Percentiles rank a stretch among this genome's conserved stretches.
phyloP scores from a whole-genome alignment of 2,113 vertebrate species.

The Kobus ellipsiprymnus region DNA sequence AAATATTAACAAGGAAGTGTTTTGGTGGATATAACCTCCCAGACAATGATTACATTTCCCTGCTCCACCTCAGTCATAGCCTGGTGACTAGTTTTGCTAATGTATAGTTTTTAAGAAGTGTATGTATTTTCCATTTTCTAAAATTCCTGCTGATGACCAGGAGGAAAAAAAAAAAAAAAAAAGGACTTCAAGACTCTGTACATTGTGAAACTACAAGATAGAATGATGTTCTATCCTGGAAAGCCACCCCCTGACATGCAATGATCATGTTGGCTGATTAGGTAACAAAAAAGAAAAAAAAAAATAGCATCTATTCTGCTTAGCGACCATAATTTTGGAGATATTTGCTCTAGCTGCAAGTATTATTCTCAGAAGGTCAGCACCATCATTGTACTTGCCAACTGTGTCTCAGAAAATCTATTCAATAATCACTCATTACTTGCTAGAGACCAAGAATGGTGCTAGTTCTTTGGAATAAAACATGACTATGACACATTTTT shows the following conservation, averaged over 20 bases:
- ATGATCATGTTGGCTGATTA: background rate
- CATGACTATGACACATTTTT: background rate
- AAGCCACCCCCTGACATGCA: background rate
- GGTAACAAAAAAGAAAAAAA: background rate
- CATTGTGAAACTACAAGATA: background rate
- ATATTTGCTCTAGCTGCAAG: background rate
- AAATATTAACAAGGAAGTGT: background rate
- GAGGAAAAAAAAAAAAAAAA: background rate
- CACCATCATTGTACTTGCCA: background rate
- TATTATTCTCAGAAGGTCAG: background rate
- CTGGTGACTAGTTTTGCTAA: background rate
- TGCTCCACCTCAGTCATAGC: rapidly evolving
- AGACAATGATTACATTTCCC: background rate
- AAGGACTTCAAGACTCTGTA: background rate
- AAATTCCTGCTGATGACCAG: background rate
- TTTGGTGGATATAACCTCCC: background rate
- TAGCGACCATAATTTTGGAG: background rate
- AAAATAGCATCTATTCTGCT: background rate
- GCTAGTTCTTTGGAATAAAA: background rate
- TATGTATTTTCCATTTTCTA: background rate
- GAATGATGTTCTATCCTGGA: background rate
- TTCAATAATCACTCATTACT: background rate
- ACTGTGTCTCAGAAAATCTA: background rate
- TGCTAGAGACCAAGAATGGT: background rate
- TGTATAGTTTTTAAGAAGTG: background rate